Conservation (phyloP, 2,888 invertebrate species). For the Lycaena phlaeas region DNA sequence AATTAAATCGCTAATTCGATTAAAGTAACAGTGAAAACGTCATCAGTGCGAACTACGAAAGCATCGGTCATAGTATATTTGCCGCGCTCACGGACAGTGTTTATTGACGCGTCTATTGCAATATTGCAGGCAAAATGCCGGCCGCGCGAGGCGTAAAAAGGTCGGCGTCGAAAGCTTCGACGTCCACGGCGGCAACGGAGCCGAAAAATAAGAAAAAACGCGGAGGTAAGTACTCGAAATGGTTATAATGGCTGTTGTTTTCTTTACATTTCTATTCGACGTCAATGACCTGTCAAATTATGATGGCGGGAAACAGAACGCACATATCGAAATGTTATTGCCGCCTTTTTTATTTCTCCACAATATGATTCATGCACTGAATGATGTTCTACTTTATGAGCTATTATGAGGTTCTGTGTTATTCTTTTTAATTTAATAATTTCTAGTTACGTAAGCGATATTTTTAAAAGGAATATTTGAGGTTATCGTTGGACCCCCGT, state of each 20-base stretch:
- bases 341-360: conserved; percentile 24
- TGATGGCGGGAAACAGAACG: conserved; percentile 64
- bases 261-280: conserved; percentile 57
- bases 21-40: conserved; percentile 54
- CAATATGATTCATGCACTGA: neutral
- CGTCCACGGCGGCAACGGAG: conserved; percentile 41
- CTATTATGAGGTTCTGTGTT: conserved; percentile 12
- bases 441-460: conserved; percentile 30
- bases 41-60: conserved; percentile 47
- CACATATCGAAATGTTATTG: conserved; percentile 25
- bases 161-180: conserved; percentile 56
- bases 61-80: conserved; percentile 38
- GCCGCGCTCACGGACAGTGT: conserved; percentile 50
- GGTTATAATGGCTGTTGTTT: conserved; percentile 50
- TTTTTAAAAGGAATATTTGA: conserved; percentile 28
- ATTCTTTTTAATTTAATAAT: conserved; percentile 15
- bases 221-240: conserved; percentile 44
- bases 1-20: conserved; percentile 50
- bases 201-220: conserved; percentile 69
- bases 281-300: conserved; percentile 70
- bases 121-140: conserved; percentile 69
- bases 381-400: neutral
- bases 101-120: conserved; percentile 63
- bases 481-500: conserved; percentile 30
- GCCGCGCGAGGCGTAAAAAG: conserved; percentile 67